These are phyloP conservation scores for Rhopalosiphum maidis DNA, from an alignment of 1,140 invertebrate genomes.

Conservation along the genomic window DNA sequence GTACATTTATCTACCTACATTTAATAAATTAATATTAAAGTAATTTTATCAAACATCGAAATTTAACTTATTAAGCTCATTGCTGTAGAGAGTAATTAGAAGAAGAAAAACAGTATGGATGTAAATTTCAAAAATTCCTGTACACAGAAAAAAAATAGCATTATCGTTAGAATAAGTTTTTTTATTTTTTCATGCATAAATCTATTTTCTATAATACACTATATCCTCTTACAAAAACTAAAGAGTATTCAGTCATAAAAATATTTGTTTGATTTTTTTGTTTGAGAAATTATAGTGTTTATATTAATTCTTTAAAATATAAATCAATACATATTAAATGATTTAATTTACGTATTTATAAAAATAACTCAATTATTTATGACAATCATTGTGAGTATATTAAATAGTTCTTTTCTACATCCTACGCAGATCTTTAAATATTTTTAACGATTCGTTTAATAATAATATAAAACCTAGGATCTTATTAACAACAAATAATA, in stretches of 20 bases:
- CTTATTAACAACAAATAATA: neutral
- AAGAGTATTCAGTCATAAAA: neutral
- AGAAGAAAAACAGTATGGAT: neutral
- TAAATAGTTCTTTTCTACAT: neutral
- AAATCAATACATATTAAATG: neutral
- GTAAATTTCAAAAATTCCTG: neutral
- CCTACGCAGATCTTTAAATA: neutral
- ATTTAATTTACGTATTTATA: neutral
- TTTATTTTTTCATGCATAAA: neutral
- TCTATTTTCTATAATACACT: neutral
- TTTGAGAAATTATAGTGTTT: neutral
- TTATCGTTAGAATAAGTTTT: neutral
- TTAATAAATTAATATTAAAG: neutral
- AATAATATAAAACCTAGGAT: neutral
- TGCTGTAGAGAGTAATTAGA: neutral
- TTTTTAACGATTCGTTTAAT: slow-evolving; percentile 12
- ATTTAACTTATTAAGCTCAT: neutral
- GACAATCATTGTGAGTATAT: neutral
- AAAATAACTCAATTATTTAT: neutral
- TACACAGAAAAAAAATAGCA: neutral
- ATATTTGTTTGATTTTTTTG: neutral
- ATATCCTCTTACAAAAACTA: neutral
- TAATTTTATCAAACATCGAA: neutral
- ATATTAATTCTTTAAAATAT: neutral
- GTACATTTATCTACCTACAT: neutral